Conservation (phyloP, 23 tunicate species). For the Aplidium turbinatum region DNA sequence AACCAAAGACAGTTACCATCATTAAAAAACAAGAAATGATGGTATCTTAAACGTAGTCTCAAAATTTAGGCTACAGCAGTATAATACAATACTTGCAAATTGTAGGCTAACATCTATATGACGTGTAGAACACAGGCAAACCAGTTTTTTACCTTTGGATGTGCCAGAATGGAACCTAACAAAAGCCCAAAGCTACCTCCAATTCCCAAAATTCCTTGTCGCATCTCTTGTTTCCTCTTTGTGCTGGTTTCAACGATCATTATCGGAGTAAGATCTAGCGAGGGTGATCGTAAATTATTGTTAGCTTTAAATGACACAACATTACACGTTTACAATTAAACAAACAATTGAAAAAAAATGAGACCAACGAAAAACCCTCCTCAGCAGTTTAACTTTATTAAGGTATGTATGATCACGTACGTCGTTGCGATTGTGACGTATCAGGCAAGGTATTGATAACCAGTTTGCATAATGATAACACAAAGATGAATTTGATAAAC, state of each 20-base stretch:
- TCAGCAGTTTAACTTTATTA: too few species aligned
- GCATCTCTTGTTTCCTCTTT: not conserved
- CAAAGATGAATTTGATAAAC: too few species aligned
- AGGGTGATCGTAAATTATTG: too few species aligned
- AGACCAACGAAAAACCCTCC: not conserved
- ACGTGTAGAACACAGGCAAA: too few species aligned
- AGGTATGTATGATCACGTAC: too few species aligned
- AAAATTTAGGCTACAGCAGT: too few species aligned
- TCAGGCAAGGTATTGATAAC: too few species aligned
- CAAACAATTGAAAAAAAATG: not conserved
- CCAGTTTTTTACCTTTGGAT: conserved; percentile 58
- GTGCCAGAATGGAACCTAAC: conserved; percentile 11
- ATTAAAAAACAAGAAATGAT: conserved; percentile 1
- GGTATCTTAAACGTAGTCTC: too few species aligned
- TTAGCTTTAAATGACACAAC: not conserved
- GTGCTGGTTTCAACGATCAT: conserved; percentile 40
- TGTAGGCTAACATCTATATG: too few species aligned
- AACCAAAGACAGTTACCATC: not conserved
- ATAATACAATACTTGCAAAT: too few species aligned
- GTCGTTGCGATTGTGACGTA: too few species aligned
- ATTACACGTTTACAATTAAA: not conserved
- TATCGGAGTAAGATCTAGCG: conserved; percentile 17
- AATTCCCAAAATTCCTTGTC: conserved; percentile 18
- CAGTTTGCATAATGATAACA: too few species aligned
- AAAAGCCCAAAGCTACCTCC: conserved; percentile 24